These are phyloP conservation scores for Hybognathus amarus DNA, from an alignment of 2,797 vertebrate species.

Conservation along the genomic window DNA sequence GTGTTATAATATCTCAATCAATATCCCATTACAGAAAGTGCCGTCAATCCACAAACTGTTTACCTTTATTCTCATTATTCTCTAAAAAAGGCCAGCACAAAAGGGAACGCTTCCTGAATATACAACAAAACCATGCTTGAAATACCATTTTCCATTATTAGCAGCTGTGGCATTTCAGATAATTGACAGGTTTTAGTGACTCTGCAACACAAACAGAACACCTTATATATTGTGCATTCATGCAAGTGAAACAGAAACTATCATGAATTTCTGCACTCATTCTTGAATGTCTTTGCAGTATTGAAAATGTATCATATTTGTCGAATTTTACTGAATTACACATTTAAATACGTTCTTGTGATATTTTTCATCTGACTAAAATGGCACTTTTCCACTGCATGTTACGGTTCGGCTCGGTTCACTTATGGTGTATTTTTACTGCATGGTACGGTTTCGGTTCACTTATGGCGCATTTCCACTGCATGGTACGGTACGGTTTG, in stretches of 20 bases:
- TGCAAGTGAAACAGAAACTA: not conserved
- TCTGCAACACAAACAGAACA: slow-evolving; percentile 9
- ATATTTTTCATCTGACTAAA: not conserved
- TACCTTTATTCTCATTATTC: not conserved
- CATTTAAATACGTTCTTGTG: not conserved
- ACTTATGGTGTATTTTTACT: too few species aligned
- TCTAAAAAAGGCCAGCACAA: not conserved
- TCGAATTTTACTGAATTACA: not conserved
- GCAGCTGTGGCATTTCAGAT: slow-evolving; percentile 21
- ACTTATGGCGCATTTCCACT: too few species aligned
- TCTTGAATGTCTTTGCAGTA: not conserved
- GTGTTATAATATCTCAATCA: not conserved
- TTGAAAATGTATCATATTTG: not conserved
- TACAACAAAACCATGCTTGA: not conserved
- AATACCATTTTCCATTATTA: slow-evolving; percentile 24
- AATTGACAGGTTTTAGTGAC: slow-evolving; percentile 19
- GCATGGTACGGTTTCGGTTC: too few species aligned
- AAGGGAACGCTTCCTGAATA: not conserved
- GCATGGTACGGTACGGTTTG: too few species aligned
- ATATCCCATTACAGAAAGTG: slow-evolving; percentile 9
- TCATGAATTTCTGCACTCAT: not conserved
- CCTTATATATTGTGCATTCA: slow-evolving; percentile 2
- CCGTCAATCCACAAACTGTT: slow-evolving; percentile 1
- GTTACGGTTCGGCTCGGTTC: too few species aligned
- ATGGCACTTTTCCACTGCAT: too few species aligned